Percentiles rank a stretch among this genome's conserved stretches.
Evolutionary conservation across 1,140 invertebrate species (phyloP).

Genomic region (Cyclina sinensis): DNA sequence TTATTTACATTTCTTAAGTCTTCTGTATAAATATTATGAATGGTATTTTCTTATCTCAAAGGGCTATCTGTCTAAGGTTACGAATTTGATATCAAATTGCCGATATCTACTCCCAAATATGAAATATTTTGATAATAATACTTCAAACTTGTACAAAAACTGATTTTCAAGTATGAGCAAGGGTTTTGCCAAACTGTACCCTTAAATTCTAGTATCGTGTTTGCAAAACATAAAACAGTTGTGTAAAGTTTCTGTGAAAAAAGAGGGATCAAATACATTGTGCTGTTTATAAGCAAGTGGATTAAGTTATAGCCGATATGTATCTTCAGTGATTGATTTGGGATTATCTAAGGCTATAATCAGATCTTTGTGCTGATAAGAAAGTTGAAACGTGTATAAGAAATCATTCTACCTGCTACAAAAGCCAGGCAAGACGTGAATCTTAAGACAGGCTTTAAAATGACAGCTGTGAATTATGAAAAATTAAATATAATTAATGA

Average conservation of each 20-base stretch:
- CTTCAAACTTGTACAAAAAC: background rate
- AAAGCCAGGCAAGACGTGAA: too few species aligned
- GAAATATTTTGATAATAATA: constrained; percentile 53
- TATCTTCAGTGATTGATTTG: background rate
- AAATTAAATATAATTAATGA: too few species aligned
- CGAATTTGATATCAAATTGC: constrained; percentile 31
- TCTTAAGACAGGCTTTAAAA: too few species aligned
- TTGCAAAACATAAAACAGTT: background rate
- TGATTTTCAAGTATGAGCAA: background rate
- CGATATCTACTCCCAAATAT: constrained; percentile 1
- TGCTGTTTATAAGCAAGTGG: background rate
- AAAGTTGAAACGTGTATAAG: constrained; percentile 20
- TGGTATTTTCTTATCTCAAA: constrained; percentile 4
- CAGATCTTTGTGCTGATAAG: background rate
- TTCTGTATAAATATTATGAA: constrained; percentile 30
- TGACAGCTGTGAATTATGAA: too few species aligned
- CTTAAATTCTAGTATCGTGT: background rate
- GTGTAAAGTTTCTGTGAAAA: background rate
- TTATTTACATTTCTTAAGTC: constrained; percentile 29
- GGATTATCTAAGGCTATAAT: constrained; percentile 1
- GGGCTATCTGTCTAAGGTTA: constrained; percentile 25
- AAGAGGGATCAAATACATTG: background rate
- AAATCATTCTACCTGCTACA: too few species aligned
- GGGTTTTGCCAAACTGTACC: background rate
- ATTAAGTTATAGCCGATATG: background rate